Evolutionary conservation across 2,888 invertebrate species (phyloP).

Genomic region (Ashinkailepas kermadecensis): DNA sequence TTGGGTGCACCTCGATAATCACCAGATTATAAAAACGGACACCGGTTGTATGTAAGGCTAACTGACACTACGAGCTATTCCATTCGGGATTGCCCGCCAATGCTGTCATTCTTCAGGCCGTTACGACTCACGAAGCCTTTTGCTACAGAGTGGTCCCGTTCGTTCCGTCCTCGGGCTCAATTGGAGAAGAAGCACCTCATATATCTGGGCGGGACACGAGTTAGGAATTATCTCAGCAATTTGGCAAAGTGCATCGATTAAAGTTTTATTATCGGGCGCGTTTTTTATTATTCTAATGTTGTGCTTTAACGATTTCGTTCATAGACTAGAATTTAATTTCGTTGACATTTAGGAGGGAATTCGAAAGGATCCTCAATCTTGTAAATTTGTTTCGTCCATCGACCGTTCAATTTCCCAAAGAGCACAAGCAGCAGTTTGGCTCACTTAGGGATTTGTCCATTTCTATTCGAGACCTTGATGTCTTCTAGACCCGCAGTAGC

Average conservation of each 20-base stretch:
- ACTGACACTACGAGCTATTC: no score
- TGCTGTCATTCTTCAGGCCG: no score
- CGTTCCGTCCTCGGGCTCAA: not conserved
- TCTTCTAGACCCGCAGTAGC: not conserved
- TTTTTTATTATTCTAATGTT: slow-evolving; percentile 17
- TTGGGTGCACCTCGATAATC: no score
- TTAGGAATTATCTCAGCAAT: slow-evolving; percentile 19
- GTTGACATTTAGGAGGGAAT: slow-evolving; percentile 16
- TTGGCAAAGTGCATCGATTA: slow-evolving; percentile 20
- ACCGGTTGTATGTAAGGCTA: no score
- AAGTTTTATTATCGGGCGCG: slow-evolving; percentile 2
- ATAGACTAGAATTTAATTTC: slow-evolving; percentile 13
- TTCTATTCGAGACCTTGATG: slow-evolving; percentile 13
- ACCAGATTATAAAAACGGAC: no score
- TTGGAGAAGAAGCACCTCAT: slow-evolving; percentile 6
- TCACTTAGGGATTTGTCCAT: slow-evolving; percentile 23
- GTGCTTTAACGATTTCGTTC: slow-evolving; percentile 9
- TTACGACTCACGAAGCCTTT: no score
- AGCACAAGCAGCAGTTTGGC: slow-evolving; percentile 21
- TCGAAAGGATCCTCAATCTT: slow-evolving; percentile 15
- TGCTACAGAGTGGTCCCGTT: not conserved
- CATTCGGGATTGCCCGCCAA: no score
- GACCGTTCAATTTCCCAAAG: slow-evolving; percentile 10
- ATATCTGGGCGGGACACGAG: not conserved
- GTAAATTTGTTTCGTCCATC: slow-evolving; percentile 15